A percentile compares a stretch with the other conserved stretches of the same genome.
phyloP scores from a whole-genome alignment of 2,113 vertebrate species.

The Lepus americanus region DNA sequence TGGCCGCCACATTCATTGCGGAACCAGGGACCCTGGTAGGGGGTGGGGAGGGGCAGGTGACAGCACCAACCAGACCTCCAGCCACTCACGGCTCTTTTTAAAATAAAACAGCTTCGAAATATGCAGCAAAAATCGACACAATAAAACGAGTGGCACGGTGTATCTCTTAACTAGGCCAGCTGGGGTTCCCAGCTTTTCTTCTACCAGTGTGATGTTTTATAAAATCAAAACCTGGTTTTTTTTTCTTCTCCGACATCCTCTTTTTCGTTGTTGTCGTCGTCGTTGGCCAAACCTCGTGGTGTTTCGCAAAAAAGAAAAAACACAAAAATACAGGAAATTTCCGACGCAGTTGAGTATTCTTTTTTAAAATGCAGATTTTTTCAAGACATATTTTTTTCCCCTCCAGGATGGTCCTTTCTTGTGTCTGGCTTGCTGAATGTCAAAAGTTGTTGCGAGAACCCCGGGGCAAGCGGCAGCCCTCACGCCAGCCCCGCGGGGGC shows the following conservation, averaged over 20 bases:
- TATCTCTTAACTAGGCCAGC: constrained; percentile 80
- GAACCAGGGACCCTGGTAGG: constrained; percentile 72
- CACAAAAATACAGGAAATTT: constrained; percentile 82
- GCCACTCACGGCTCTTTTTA: constrained; percentile 78
- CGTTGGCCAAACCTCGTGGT: constrained; percentile 87
- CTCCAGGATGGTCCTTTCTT: constrained; percentile 82
- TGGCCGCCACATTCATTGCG: constrained; percentile 58
- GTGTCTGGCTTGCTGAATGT: constrained; percentile 89
- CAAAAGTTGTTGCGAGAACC: constrained; percentile 81
- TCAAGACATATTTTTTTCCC: constrained; percentile 79
- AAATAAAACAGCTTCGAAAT: constrained; percentile 79
- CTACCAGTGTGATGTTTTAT: constrained; percentile 87
- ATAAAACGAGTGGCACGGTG: constrained; percentile 65
- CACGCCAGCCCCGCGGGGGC: constrained; percentile 72
- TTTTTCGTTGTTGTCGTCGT: constrained; percentile 69
- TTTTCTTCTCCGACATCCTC: constrained; percentile 84
- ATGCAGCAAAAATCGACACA: constrained; percentile 82
- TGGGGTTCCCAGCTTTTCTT: constrained; percentile 85
- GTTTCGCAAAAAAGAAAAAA: constrained; percentile 85
- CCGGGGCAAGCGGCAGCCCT: constrained; percentile 77
- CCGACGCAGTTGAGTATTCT: constrained; percentile 86
- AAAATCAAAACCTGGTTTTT: constrained; percentile 77
- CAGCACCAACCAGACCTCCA: constrained; percentile 78
- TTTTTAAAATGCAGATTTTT: constrained; percentile 86
- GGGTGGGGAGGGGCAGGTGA: constrained; percentile 38